Evolutionary conservation across 2,113 vertebrate species (phyloP), one percentile per base, ranked within the genome.

Genomic region (Galemys pyrenaicus): DNA sequence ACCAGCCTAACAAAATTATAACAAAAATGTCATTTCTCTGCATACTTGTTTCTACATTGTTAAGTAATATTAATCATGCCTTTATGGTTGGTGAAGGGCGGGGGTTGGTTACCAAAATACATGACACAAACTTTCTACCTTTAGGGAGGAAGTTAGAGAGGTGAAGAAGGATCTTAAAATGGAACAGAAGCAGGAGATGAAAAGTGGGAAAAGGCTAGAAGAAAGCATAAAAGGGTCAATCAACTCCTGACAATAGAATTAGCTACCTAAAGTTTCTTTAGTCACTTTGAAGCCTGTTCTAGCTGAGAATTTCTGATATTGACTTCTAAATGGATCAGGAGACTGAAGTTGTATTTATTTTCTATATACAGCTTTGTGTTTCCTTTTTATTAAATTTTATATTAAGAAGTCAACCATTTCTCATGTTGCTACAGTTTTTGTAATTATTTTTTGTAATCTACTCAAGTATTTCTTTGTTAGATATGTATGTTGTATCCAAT

Each of bases 361-460:
- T 17, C 26, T 44, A 74, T 65, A 26, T 91, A 79, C 11, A 80
- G 49, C 49, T 79, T 82, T 67, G 68, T 86, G 62, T 77, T 80
- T 93, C 78, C 67, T 28, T 89, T 84, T 90, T 35, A 78, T 87
- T 56, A 83, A 70, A n/a, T 70, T 83, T 90, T 65, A 60, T 90
- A 54, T 54, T 82, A 44, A 71, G 62, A 87, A 70, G 60, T 39
- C 46, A 93, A 73, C 39, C 26, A 68, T 87, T 77, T 88, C 60
- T 81, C 68, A 22, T 46, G 46, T 44, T 89, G 26, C 60, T 75
- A 60, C 24, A 44, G 15, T 4, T 54, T 80, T 91, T 79, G 24
- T 78, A 88, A 87, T 92, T 92, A 75, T 74, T 88, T 94, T 80
- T 90, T 20, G 19, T 58, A 80, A 83, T 88, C n/a, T 93, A 58